A percentile compares a stretch with the other conserved stretches of the same genome.
phyloP scores from a whole-genome alignment of 2,113 vertebrate species.

The Mus spicilegus region DNA sequence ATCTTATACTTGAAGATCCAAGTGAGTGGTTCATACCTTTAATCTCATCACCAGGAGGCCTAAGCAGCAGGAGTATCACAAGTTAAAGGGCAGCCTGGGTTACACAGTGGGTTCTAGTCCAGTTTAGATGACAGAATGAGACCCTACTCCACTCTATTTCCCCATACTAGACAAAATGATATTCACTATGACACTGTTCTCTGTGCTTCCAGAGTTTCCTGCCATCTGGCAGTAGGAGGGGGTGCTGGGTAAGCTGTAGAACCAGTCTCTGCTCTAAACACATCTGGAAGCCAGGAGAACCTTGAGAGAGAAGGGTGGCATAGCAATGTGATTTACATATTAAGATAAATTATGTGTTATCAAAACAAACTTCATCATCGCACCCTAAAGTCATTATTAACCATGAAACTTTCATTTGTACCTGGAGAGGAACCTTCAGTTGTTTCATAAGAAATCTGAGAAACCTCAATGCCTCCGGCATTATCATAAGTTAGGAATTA shows the following conservation, averaged over 20 bases:
- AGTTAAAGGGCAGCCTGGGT: not conserved
- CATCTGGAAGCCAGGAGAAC: not conserved
- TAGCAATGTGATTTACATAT: not conserved
- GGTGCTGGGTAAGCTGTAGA: not conserved
- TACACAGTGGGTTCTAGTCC: not conserved
- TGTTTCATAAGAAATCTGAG: not conserved
- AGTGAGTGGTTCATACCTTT: not conserved
- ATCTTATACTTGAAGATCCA: not conserved
- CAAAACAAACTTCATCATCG: not conserved
- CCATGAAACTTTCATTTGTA: not conserved
- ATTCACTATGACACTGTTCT: not conserved
- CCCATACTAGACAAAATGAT: not conserved
- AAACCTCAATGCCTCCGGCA: not conserved
- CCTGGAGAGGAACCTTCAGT: not conserved
- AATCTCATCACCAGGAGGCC: not conserved
- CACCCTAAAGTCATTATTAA: not conserved
- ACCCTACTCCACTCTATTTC: not conserved
- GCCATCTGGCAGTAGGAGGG: not conserved
- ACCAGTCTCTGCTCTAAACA: not conserved
- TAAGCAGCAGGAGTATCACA: not conserved
- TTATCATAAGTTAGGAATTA: not conserved
- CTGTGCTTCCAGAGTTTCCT: not conserved
- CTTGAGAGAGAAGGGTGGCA: not conserved
- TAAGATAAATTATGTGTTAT: not conserved
- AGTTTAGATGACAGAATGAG: not conserved